These are phyloP conservation scores for Delphinus delphis DNA, from an alignment of 2,113 vertebrate species.

Conservation along the genomic window DNA sequence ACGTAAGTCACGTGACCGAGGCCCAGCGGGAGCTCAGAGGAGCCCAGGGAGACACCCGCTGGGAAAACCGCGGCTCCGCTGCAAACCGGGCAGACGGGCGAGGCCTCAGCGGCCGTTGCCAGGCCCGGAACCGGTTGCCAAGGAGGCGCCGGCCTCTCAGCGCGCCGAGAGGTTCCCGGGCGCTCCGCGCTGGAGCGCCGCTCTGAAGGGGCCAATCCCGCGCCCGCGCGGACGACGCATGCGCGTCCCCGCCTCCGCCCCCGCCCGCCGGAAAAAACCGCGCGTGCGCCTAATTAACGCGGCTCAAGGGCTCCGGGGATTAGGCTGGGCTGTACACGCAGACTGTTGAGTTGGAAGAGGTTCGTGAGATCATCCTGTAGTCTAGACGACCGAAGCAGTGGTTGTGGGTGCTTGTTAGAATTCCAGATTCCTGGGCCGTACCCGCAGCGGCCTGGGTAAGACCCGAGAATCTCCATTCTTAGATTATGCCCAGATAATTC, in stretches of 20 bases:
- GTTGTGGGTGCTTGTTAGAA: background rate
- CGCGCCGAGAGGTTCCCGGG: rapidly evolving
- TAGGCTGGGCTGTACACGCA: background rate
- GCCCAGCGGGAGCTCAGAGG: too few species aligned
- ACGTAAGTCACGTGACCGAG: too few species aligned
- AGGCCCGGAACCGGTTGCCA: background rate
- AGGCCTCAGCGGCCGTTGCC: background rate
- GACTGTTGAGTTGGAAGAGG: background rate
- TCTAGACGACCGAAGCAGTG: background rate
- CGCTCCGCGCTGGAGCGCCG: rapidly evolving
- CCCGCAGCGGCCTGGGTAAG: background rate
- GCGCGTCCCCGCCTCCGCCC: background rate
- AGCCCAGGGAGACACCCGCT: background rate
- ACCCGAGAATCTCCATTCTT: background rate
- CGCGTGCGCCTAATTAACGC: background rate
- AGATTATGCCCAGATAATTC: background rate
- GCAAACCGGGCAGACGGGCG: background rate
- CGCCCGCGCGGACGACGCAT: rapidly evolving
- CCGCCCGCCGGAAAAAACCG: background rate
- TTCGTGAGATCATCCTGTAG: background rate
- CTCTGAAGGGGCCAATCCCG: rapidly evolving
- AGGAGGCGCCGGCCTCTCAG: background rate
- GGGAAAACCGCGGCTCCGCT: background rate
- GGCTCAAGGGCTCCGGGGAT: background rate
- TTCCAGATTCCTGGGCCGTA: background rate